A percentile compares a stretch with the other conserved stretches of the same genome.
These are phyloP conservation scores for Tinamus major DNA, from an alignment of 2,797 vertebrate species.

Conservation along the genomic window DNA sequence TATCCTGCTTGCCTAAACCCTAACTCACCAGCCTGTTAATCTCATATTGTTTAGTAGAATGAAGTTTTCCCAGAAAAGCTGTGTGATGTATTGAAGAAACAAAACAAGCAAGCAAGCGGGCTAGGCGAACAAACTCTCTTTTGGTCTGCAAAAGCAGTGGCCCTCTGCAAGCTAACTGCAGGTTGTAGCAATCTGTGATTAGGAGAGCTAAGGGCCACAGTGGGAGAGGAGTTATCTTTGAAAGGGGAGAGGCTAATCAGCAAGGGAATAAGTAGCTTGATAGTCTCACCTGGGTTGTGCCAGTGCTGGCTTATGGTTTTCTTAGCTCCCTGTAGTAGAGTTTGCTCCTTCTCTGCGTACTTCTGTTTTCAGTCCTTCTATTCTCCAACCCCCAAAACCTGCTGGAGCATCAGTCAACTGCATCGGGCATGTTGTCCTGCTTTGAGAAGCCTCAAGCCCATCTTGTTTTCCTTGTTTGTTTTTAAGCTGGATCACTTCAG, in stretches of 20 bases:
- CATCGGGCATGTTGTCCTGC: background rate
- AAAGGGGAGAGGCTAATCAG: background rate
- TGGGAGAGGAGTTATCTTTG: background rate
- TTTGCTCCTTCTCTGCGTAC: background rate
- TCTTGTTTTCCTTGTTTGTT: background rate
- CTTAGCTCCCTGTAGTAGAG: background rate
- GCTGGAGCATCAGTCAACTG: background rate
- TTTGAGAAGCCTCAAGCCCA: background rate
- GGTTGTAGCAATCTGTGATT: background rate
- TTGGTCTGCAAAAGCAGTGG: background rate
- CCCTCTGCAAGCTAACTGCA: background rate
- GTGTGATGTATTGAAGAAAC: conserved; percentile 3
- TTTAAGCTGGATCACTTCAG: background rate
- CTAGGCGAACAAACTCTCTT: background rate
- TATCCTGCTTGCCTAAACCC: background rate
- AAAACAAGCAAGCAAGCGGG: background rate
- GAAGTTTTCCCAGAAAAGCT: conserved; percentile 22
- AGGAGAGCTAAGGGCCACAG: background rate
- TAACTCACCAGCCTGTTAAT: background rate
- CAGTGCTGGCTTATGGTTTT: background rate
- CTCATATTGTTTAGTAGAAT: background rate
- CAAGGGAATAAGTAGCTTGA: background rate
- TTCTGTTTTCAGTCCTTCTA: background rate
- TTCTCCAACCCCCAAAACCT: background rate
- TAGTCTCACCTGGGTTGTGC: background rate